Percentiles rank a stretch among this genome's conserved stretches.
Conservation (phyloP, 2,797 vertebrate genomes). For the Oreortyx pictus region DNA sequence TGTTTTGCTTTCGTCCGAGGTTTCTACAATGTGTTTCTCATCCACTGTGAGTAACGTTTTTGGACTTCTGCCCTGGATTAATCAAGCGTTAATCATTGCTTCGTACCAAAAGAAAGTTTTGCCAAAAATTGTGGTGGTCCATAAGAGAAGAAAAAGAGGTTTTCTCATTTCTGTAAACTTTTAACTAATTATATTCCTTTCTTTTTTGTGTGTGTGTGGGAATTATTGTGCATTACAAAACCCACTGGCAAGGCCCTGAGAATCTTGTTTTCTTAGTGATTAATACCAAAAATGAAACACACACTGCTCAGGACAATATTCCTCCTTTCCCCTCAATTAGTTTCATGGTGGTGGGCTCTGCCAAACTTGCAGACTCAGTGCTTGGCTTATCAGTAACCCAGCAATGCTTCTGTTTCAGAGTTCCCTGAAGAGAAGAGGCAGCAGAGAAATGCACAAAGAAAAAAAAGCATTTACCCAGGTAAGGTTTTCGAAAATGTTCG, state of each 20-base stretch:
- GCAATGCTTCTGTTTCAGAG: constrained; percentile 81
- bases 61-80: constrained; percentile 28
- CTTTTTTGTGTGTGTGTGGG: background rate
- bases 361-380: background rate
- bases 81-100: constrained; percentile 50
- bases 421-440: constrained; percentile 91
- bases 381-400: constrained; percentile 47
- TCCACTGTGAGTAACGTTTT: constrained; percentile 12
- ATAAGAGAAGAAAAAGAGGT: background rate
- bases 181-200: background rate
- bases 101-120: constrained; percentile 15
- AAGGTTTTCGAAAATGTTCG: constrained; percentile 16
- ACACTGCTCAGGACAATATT: background rate
- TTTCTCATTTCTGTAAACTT: background rate
- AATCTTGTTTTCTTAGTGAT: background rate
- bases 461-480: constrained; percentile 93
- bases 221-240: background rate
- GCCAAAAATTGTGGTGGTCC: constrained; percentile 3
- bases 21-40: constrained; percentile 46
- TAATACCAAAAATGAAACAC: background rate
- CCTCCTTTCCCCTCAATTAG: background rate
- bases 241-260: background rate
- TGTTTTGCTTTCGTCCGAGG: background rate
- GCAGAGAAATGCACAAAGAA: constrained; percentile 94
- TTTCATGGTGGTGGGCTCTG: background rate